phyloP scores from a whole-genome alignment of 2,888 invertebrate species.

The Priocnemis perturbator region DNA sequence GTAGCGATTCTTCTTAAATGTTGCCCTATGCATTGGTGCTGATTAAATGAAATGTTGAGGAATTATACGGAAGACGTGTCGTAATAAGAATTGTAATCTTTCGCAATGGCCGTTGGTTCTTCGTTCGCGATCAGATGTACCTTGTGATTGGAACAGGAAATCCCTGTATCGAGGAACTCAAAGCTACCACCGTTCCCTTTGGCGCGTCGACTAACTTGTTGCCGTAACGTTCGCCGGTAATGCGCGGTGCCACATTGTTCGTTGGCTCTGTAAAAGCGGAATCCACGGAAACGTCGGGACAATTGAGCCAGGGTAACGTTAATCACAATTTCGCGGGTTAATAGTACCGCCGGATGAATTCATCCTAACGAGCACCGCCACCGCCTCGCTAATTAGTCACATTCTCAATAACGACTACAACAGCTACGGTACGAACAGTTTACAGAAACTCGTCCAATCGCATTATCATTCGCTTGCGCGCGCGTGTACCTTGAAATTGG shows the following conservation, averaged over 20 bases:
- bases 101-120: too few relatives aligned
- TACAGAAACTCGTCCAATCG: too few relatives aligned
- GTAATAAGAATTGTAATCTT: too few relatives aligned
- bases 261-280: slow-evolving; percentile 77
- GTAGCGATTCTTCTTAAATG: too few relatives aligned
- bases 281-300: neutral
- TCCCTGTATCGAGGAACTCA: slow-evolving; percentile 83
- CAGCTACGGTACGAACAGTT: slow-evolving; percentile 7
- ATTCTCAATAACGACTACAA: slow-evolving; percentile 36
- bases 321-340: neutral
- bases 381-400: slow-evolving; percentile 61
- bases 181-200: slow-evolving; percentile 77
- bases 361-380: slow-evolving; percentile 33
- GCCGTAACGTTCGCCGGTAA: slow-evolving; percentile 80
- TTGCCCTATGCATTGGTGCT: too few relatives aligned
- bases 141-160: slow-evolving; percentile 80
- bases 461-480: too few relatives aligned
- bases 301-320: neutral
- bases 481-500: slow-evolving; percentile 81
- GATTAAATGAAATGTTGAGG: too few relatives aligned
- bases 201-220: slow-evolving; percentile 79
- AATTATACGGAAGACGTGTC: too few relatives aligned
- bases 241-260: slow-evolving; percentile 80
- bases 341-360: neutral
- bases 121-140: too few relatives aligned